phyloP scores from a whole-genome alignment of 1,140 invertebrate genomes.

The Conus betulinus region DNA sequence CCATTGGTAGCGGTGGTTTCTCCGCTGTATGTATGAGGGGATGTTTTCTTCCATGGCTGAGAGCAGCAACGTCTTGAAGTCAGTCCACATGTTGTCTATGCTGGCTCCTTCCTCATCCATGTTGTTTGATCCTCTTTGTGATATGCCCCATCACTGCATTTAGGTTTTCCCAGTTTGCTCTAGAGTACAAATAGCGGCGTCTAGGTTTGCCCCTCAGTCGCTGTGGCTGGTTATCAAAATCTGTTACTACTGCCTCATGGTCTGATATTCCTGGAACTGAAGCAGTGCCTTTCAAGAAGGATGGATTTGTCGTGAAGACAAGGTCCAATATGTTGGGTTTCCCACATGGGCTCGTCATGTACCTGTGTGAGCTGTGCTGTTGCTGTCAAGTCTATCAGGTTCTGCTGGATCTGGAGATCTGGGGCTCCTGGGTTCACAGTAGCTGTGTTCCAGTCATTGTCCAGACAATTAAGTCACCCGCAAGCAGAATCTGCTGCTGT shows the following conservation, averaged over 20 bases:
- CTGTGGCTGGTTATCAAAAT: no score
- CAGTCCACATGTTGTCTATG: no score
- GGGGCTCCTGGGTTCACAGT: slow-evolving; percentile 36
- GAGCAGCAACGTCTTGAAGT: no score
- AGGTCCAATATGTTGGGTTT: slow-evolving; percentile 42
- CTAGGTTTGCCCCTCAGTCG: neutral
- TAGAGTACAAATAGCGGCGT: slow-evolving; percentile 25
- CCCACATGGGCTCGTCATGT: slow-evolving; percentile 36
- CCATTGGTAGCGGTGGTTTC: no score
- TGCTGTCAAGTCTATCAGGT: slow-evolving; percentile 30
- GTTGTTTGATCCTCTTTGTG: no score
- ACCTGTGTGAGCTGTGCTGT: slow-evolving; percentile 37
- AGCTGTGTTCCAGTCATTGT: slow-evolving; percentile 4
- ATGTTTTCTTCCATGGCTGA: no score
- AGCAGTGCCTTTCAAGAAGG: no score
- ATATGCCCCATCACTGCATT: no score
- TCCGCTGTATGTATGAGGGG: neutral
- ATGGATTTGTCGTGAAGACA: slow-evolving; percentile 18
- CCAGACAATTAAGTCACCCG: neutral
- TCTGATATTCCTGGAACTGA: slow-evolving; percentile 43
- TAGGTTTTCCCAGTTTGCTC: no score
- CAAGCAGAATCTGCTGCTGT: no score
- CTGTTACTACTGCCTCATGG: slow-evolving; percentile 41
- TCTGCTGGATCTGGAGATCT: slow-evolving; percentile 39
- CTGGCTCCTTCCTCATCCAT: no score